These are phyloP conservation scores for Nomada goodeniana DNA, from an alignment of 2,888 invertebrate species.

Conservation along the genomic window DNA sequence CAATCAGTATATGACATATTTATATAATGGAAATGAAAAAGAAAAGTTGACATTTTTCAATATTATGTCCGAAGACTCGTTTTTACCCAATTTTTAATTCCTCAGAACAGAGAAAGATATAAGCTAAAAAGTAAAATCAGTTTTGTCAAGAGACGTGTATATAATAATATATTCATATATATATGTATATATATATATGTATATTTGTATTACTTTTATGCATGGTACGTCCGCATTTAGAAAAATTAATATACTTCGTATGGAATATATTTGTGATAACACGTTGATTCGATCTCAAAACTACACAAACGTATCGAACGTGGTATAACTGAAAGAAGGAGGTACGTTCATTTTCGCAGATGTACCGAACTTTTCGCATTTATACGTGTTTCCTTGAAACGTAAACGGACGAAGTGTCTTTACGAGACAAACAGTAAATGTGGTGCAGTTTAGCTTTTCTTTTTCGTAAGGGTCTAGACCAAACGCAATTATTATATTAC, in stretches of 20 bases:
- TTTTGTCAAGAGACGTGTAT: slow-evolving; percentile 27
- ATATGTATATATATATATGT: slow-evolving; percentile 37
- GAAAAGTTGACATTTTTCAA: slow-evolving; percentile 11
- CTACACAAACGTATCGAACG: slow-evolving; percentile 33
- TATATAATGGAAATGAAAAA: slow-evolving; percentile 19
- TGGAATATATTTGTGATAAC: slow-evolving; percentile 52
- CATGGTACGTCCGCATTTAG: slow-evolving; percentile 57
- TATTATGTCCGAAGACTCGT: slow-evolving; percentile 50
- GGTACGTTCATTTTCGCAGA: slow-evolving; percentile 41
- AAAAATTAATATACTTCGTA: slow-evolving; percentile 52
- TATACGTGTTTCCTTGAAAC: slow-evolving; percentile 73
- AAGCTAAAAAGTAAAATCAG: slow-evolving; percentile 19
- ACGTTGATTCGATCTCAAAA: slow-evolving; percentile 47
- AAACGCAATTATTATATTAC: slow-evolving; percentile 84
- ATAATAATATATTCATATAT: slow-evolving; percentile 23
- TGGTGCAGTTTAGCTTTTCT: slow-evolving; percentile 81
- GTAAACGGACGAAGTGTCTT: slow-evolving; percentile 72
- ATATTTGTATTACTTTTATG: slow-evolving; percentile 57
- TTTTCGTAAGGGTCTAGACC: slow-evolving; percentile 83
- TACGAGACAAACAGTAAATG: slow-evolving; percentile 73
- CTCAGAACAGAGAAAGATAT: slow-evolving; percentile 4
- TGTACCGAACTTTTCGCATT: slow-evolving; percentile 51
- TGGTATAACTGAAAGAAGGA: background rate
- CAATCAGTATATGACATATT: background rate
- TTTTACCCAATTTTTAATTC: slow-evolving; percentile 37